Evolutionary conservation across 2,888 invertebrate genomes (phyloP).

Genomic region (Thumatha senex): DNA sequence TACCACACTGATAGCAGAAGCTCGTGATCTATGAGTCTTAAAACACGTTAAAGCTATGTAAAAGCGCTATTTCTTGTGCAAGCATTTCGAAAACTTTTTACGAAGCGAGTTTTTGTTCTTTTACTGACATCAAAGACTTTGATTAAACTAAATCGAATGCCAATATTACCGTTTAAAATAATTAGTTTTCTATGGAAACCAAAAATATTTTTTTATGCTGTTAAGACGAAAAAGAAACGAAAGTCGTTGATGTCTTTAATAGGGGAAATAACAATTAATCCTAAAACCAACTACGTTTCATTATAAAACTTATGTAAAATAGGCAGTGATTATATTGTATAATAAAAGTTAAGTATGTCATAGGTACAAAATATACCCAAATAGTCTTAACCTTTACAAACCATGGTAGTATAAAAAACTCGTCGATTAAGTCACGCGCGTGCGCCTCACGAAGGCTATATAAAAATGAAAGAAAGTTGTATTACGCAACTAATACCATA

Average conservation of each 20-base stretch:
- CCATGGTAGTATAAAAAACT: conserved; percentile 4
- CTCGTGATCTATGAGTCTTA: conserved; percentile 45
- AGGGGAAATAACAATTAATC: conserved; percentile 6
- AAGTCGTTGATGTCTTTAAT: conserved; percentile 52
- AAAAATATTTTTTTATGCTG: no score
- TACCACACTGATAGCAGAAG: conserved; percentile 16
- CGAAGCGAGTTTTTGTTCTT: background rate
- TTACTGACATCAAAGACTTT: background rate
- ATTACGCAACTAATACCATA: conserved; percentile 17
- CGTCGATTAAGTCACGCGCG: conserved; percentile 7
- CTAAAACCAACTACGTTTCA: background rate
- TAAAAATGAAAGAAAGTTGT: conserved; percentile 27
- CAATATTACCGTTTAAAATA: background rate
- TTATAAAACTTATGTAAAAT: no score
- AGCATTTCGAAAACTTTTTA: background rate
- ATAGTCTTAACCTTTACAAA: background rate
- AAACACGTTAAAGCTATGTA: conserved; percentile 8
- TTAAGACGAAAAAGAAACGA: background rate
- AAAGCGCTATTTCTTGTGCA: background rate
- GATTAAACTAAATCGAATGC: background rate
- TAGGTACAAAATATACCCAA: no score
- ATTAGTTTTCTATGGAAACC: background rate
- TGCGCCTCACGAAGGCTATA: conserved; percentile 2
- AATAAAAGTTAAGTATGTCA: no score
- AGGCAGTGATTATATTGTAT: no score